Evolutionary conservation across 1,140 invertebrate genomes (phyloP), one percentile per base, ranked within the genome.

Genomic region (Solenopsis fugax): DNA sequence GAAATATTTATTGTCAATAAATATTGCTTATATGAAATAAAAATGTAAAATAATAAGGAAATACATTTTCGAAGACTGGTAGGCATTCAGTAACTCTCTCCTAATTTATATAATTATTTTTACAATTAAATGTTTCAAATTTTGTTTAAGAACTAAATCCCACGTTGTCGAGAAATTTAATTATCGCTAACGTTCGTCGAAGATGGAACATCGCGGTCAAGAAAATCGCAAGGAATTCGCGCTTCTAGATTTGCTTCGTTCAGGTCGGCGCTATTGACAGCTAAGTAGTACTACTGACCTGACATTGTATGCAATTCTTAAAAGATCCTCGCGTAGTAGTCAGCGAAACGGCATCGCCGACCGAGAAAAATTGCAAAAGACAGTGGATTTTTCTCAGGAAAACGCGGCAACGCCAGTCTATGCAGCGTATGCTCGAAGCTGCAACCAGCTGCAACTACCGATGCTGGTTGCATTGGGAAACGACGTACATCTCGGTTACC

Each of bases 391-490:
- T 65, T 80, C 37, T 37, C 52, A 34, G 60, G 45, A 80, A 81
- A 41, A 37, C 13, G 77, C 41, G 45, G 18, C 16, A 48, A 50
- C 6, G n/a, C 60, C n/a, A 1, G 21, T 86, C 13, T 48, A 60
- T 24, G 37, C 50, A 58, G 52, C 4, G 24, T 21, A 62, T 18
- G 18, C 9, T 41, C 50, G 12, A 48, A 16, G 29, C 34, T 37
- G 18, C 41, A 50, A 80, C 76, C 69, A 18, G n/a, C n/a, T 37
- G 13, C 41, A 50, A 80, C 76, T 80, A 18, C 58, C 48, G 84
- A 81, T 69, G 64, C 84, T 58, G 75, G 18, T 54, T 12, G 34
- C 24, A 56, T 6, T 64, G 62, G 45, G 85, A 78, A 86, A 21
- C 48, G 34, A 45, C 60, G 50, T 12, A 18, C 52, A 52, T 13